Evolutionary conservation across 2,888 invertebrate genomes (phyloP).

Genomic region (Listrodromus nycthemerus): DNA sequence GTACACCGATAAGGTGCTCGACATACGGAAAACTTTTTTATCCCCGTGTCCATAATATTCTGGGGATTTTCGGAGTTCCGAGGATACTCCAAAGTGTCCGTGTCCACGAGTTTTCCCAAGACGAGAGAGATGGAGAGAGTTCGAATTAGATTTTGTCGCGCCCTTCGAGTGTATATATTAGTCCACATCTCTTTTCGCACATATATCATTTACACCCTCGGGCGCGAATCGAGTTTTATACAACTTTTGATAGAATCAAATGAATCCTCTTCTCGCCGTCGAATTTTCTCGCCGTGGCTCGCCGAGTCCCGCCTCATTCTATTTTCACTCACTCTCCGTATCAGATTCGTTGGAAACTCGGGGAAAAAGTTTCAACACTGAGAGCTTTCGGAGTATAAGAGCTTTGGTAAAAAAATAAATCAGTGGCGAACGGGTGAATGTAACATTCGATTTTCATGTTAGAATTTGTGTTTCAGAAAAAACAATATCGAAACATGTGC

Average conservation of each 20-base stretch:
- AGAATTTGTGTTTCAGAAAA: background rate
- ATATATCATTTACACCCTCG: slow-evolving; percentile 7
- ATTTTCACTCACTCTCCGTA: background rate
- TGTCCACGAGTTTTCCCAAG: background rate
- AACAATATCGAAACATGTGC: background rate
- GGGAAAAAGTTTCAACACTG: background rate
- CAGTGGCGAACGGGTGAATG: background rate
- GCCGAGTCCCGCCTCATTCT: background rate
- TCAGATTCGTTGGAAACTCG: background rate
- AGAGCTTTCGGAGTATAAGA: background rate
- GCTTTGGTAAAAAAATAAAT: background rate
- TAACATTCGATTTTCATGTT: background rate
- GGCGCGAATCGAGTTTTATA: slow-evolving; percentile 14
- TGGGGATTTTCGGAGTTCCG: background rate
- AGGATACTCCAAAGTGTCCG: slow-evolving; percentile 14
- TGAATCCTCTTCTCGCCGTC: background rate
- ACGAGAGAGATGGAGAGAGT: background rate
- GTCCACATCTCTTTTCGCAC: background rate
- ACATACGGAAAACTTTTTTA: slow-evolving; percentile 20
- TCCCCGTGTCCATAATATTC: slow-evolving; percentile 23
- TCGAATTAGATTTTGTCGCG: slow-evolving; percentile 38
- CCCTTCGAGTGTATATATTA: background rate
- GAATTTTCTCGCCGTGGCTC: background rate
- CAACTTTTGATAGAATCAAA: slow-evolving; percentile 31
- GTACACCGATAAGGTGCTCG: background rate